Conservation (phyloP, 2,888 invertebrate species). For the Nasonovia ribisnigri region DNA sequence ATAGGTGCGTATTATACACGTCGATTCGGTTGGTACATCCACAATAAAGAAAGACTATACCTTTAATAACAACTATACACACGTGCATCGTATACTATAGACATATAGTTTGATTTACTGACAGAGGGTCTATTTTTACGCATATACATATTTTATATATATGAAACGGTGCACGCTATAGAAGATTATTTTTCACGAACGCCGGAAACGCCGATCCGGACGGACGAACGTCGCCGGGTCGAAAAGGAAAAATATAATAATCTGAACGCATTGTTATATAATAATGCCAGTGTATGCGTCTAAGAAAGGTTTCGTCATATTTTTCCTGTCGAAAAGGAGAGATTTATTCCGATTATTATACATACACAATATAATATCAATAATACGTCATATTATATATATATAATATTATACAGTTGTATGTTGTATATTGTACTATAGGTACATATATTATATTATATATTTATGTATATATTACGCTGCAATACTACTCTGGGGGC, state of each 20-base stretch:
- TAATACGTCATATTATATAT: background rate
- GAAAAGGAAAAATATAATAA: background rate
- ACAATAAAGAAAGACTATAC: background rate
- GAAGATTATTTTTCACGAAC: background rate
- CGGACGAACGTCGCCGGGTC: background rate
- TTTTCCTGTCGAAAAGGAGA: background rate
- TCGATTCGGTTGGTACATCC: background rate
- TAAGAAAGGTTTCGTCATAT: conserved; percentile 7
- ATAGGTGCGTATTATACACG: background rate
- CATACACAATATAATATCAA: background rate
- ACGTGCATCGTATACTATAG: background rate
- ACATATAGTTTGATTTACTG: background rate
- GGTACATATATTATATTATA: too few species aligned
- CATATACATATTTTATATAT: background rate
- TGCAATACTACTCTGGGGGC: background rate
- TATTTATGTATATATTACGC: background rate
- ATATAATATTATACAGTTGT: background rate
- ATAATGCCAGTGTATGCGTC: background rate
- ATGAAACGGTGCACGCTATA: background rate
- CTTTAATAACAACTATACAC: background rate
- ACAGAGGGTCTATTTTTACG: background rate
- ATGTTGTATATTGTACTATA: background rate
- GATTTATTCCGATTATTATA: background rate
- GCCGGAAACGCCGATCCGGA: background rate
- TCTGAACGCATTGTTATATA: background rate